phyloP scores from a whole-genome alignment of 2,888 invertebrate genomes.

The Sphecodes monilicornis region DNA sequence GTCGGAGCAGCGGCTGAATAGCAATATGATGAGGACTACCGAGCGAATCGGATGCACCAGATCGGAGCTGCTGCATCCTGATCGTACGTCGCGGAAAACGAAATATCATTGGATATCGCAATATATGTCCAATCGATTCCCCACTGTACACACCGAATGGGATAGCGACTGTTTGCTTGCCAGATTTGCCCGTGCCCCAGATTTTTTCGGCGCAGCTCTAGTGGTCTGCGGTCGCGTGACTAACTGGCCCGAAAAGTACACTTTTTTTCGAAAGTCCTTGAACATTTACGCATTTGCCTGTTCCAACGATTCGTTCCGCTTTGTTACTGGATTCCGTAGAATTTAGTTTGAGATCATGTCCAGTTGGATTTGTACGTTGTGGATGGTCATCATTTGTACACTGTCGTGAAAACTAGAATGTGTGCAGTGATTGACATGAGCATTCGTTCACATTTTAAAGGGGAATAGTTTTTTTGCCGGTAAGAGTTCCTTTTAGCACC shows the following conservation, averaged over 20 bases:
- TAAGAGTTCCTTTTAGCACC: too few relatives aligned
- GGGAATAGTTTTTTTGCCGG: not conserved
- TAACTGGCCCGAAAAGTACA: not conserved
- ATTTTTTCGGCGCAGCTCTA: not conserved
- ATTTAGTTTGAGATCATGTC: conserved; percentile 1
- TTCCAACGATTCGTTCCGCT: not conserved
- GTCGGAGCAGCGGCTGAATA: conserved; percentile 50
- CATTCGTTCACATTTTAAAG: not conserved
- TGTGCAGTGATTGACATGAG: not conserved
- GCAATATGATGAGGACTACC: conserved; percentile 54
- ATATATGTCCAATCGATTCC: conserved; percentile 7
- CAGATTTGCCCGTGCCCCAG: not conserved
- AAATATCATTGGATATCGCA: conserved; percentile 36
- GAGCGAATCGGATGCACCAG: conserved; percentile 28
- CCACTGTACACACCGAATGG: not conserved
- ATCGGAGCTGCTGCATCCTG: conserved; percentile 1
- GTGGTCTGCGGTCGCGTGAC: not conserved
- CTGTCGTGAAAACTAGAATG: not conserved
- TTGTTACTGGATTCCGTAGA: conserved; percentile 1
- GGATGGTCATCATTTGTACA: not conserved
- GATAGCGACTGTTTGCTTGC: not conserved
- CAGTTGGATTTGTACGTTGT: not conserved
- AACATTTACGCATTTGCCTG: not conserved
- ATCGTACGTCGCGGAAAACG: conserved; percentile 32
- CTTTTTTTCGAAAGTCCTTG: not conserved